A percentile compares a stretch with the other conserved stretches of the same genome.
These are phyloP conservation scores for Phymorhynchus buccinoides DNA, from an alignment of 1,140 invertebrate species.

Conservation along the genomic window DNA sequence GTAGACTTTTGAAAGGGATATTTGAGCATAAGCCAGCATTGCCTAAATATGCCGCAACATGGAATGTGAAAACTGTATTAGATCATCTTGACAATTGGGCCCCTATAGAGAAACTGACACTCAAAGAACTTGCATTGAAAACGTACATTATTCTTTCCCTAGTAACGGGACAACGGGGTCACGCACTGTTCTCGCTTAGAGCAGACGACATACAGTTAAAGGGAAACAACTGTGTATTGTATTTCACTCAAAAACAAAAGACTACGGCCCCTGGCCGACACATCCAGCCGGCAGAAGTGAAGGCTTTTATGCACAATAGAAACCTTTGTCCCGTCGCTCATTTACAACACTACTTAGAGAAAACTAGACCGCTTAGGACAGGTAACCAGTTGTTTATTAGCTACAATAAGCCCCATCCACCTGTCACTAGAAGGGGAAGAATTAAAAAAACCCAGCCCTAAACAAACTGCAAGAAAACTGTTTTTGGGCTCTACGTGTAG, in stretches of 20 bases:
- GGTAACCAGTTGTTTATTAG: neutral
- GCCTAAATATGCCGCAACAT: conserved; percentile 44
- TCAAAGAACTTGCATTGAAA: conserved; percentile 41
- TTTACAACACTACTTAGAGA: neutral
- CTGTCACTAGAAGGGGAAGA: no score
- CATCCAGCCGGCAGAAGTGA: neutral
- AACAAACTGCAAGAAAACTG: no score
- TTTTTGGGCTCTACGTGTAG: no score
- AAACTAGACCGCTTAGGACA: neutral
- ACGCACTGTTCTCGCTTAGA: conserved; percentile 18
- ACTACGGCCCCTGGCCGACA: neutral
- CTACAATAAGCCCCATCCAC: neutral
- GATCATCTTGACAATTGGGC: conserved; percentile 22
- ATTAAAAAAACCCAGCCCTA: no score
- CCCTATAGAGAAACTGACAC: neutral
- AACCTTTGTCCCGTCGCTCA: neutral
- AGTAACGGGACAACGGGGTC: conserved; percentile 15
- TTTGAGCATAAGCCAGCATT: conserved; percentile 41
- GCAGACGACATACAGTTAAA: conserved; percentile 6
- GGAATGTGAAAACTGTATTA: conserved; percentile 40
- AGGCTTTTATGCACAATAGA: neutral
- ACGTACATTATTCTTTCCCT: conserved; percentile 36
- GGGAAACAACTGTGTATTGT: neutral
- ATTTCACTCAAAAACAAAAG: neutral
- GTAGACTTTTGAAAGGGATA: conserved; percentile 40